Base-by-base conservation (phyloP, 1,140 invertebrate species). In the Laodelphax striatellus region DNA sequence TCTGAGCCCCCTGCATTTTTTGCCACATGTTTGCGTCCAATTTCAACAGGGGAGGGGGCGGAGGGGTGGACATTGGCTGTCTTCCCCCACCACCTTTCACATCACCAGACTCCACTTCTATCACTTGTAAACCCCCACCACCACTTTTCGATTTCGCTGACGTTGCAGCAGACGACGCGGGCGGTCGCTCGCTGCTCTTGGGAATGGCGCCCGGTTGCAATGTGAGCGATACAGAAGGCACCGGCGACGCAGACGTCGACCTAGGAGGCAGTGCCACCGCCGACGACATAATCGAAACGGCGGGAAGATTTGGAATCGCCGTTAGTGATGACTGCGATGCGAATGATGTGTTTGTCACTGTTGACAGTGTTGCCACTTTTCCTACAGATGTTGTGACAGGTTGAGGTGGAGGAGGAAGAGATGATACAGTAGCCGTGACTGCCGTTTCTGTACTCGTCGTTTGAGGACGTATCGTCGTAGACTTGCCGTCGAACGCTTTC, bases 401-500 rank as follows among this genome's bases (percentile, higher is more conserved):
- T 5, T 41, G 44, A 24, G 22, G 44, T 14, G 55, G 17, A 52
- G 55, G 21, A n/a, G 16, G 44, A 38, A 24, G 17, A 0, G 38
- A 17, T 14, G 61, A 1, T 28, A 34, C 24, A 41, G 62, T 19
- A 41, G 31, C 31, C 28, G 58, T 63, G 4, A 41, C 55, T 4
- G 44, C 24, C 16, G 24, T 43, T 13, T 14, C 24, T 42, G 16
- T 57, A 41, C n/a, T 38, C 17, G 52, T 57, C 14, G 22, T 46
- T 13, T 59, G 2, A 52, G 38, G 24, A 17, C 54, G 44, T 52
- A 58, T 58, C 2, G 58, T 13, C 10, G 24, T 52, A 13, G 58
- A 53, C 44, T 71, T 63, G 0, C 77, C 76, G 55, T 90, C 87
- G 64, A 85, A 90, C 0, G 87, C 83, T 31, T 84, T 79, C 1